Percentiles rank a stretch among this genome's conserved stretches.
Conservation (phyloP, 2,888 invertebrate species). For the Lordiphosa andalusiaca region DNA sequence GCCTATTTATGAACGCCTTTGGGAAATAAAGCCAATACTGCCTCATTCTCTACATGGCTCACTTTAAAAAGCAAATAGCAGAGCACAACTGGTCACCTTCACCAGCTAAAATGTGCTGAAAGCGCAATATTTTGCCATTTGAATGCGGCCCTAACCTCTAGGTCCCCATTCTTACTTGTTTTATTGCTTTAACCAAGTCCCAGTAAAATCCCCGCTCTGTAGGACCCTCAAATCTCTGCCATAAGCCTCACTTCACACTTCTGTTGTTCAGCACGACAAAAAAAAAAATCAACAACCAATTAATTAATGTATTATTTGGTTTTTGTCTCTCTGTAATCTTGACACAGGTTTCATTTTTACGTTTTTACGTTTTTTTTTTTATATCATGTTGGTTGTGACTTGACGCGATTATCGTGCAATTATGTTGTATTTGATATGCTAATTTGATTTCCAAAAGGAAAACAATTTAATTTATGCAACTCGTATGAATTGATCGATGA, state of each 20-base stretch:
- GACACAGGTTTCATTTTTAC: constrained; percentile 16
- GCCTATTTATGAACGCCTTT: too few relatives aligned
- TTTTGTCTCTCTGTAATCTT: neutral
- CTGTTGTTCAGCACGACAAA: neutral
- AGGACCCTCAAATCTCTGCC: constrained; percentile 8
- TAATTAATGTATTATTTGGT: constrained; percentile 20
- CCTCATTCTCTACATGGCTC: too few relatives aligned
- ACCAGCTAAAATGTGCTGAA: too few relatives aligned
- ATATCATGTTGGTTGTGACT: constrained; percentile 30
- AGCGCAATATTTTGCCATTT: too few relatives aligned
- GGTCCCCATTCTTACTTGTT: too few relatives aligned
- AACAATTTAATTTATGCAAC: constrained; percentile 64
- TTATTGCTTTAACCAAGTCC: too few relatives aligned
- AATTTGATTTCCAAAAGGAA: constrained; percentile 47
- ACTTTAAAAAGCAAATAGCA: too few relatives aligned
- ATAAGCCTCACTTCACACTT: neutral
- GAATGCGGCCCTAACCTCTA: too few relatives aligned
- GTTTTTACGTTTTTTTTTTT: too few relatives aligned
- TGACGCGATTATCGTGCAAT: constrained; percentile 72
- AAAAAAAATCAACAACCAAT: constrained; percentile 6
- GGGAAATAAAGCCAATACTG: too few relatives aligned
- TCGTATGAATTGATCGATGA: constrained; percentile 32
- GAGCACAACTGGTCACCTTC: too few relatives aligned
- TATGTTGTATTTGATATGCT: constrained; percentile 78
- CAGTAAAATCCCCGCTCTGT: constrained; percentile 6